phyloP scores from a whole-genome alignment of 2,113 vertebrate genomes.

The Aepyceros melampus region DNA sequence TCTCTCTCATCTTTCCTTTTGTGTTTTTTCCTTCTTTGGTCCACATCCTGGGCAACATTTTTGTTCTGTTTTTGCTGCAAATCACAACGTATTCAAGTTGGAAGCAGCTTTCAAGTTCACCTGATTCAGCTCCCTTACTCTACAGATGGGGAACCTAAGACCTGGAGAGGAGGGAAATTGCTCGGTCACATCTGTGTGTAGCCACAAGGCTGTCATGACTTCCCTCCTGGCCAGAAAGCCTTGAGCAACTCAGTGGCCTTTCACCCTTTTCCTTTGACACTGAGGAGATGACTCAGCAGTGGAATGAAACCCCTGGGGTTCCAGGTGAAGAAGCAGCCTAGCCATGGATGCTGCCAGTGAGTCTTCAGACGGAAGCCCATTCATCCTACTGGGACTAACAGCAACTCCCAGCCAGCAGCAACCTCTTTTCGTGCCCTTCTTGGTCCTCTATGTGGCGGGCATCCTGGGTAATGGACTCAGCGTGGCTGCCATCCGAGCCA shows the following conservation, averaged over 20 bases:
- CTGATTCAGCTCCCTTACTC: background rate
- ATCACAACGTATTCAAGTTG: background rate
- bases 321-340: background rate
- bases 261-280: background rate
- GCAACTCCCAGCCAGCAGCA: background rate
- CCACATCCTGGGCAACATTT: background rate
- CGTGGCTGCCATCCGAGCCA: background rate
- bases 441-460: background rate
- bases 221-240: background rate
- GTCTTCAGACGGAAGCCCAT: background rate
- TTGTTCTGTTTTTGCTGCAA: background rate
- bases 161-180: background rate
- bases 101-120: background rate
- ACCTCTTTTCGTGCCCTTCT: background rate
- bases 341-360: background rate
- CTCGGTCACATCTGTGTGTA: background rate
- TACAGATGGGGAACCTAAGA: background rate
- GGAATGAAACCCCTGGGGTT: background rate
- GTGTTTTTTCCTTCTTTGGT: background rate
- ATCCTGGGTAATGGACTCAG: constrained; percentile 18
- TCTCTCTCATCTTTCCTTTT: background rate
- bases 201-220: background rate
- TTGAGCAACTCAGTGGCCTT: background rate
- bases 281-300: background rate
- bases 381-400: constrained; percentile 32